phyloP scores from a whole-genome alignment of 2,113 vertebrate genomes.

The Osmerus eperlanus region DNA sequence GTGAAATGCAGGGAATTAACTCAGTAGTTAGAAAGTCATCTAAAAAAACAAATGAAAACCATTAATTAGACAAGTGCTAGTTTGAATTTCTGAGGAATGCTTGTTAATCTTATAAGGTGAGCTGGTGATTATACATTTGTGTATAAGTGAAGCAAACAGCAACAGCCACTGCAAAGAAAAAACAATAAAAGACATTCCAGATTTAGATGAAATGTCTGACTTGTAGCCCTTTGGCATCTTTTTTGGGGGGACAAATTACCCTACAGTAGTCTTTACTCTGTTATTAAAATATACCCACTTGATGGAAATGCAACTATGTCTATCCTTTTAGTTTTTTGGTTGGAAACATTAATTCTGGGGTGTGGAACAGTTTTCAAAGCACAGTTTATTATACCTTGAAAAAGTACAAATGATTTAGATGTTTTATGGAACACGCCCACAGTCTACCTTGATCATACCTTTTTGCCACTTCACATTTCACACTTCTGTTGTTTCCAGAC shows the following conservation, averaged over 20 bases:
- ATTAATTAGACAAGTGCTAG: slow-evolving; percentile 34
- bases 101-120: slow-evolving; percentile 54
- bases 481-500: slow-evolving; percentile 7
- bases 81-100: slow-evolving; percentile 41
- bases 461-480: slow-evolving; percentile 38
- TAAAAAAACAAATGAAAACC: slow-evolving; percentile 4
- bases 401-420: slow-evolving; percentile 48
- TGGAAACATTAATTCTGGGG: slow-evolving; percentile 74
- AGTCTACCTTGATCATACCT: slow-evolving; percentile 53
- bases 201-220: slow-evolving; percentile 64
- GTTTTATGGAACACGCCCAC: slow-evolving; percentile 42
- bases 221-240: slow-evolving; percentile 65
- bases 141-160: slow-evolving; percentile 47
- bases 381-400: slow-evolving; percentile 60
- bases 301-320: slow-evolving; percentile 58
- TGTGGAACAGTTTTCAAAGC: slow-evolving; percentile 60
- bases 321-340: slow-evolving; percentile 59
- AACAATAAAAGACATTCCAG: slow-evolving; percentile 59
- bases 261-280: slow-evolving; percentile 66
- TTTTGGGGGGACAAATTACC: slow-evolving; percentile 69
- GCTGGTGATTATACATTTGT: slow-evolving; percentile 44
- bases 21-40: not conserved
- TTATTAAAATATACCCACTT: slow-evolving; percentile 75
- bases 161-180: slow-evolving; percentile 50
- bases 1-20: not conserved